Conservation (phyloP, 2,113 vertebrate genomes). For the Stigmatopora argus region DNA sequence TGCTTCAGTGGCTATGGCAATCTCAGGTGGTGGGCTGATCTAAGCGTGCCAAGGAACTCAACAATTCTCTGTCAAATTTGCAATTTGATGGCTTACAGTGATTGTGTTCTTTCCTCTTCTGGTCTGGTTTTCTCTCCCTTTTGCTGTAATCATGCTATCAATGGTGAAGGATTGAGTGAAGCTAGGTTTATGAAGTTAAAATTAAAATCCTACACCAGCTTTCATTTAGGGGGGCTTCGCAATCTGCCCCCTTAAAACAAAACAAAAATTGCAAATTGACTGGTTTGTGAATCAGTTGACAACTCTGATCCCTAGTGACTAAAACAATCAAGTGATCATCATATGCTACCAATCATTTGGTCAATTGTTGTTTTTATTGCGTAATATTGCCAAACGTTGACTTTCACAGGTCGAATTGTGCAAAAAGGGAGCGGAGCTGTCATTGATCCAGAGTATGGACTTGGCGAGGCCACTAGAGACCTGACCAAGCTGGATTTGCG, state of each 20-base stretch:
- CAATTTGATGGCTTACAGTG: conserved; percentile 7
- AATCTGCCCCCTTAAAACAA: too few species aligned
- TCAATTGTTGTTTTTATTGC: not conserved
- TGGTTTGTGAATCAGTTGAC: not conserved
- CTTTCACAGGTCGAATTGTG: conserved; percentile 53
- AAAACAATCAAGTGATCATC: not conserved
- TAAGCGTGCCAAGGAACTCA: conserved; percentile 18
- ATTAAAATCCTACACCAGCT: not conserved
- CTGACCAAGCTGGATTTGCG: conserved; percentile 61
- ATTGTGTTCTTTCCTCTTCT: conserved; percentile 11
- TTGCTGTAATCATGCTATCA: not conserved
- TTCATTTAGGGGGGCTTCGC: not conserved
- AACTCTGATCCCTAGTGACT: not conserved
- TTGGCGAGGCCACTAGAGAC: conserved; percentile 70
- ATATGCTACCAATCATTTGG: not conserved
- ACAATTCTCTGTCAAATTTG: not conserved
- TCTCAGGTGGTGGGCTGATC: conserved; percentile 49
- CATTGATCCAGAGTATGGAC: conserved; percentile 48
- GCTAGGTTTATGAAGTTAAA: conserved; percentile 7
- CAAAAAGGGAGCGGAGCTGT: conserved; percentile 46
- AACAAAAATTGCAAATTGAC: not conserved
- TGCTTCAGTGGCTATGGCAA: conserved; percentile 37
- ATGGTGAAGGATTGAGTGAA: not conserved
- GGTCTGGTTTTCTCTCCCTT: conserved; percentile 16
- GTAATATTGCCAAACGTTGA: not conserved